Conservation (phyloP, 2,113 vertebrate species). For the Lophotis ruficrista region DNA sequence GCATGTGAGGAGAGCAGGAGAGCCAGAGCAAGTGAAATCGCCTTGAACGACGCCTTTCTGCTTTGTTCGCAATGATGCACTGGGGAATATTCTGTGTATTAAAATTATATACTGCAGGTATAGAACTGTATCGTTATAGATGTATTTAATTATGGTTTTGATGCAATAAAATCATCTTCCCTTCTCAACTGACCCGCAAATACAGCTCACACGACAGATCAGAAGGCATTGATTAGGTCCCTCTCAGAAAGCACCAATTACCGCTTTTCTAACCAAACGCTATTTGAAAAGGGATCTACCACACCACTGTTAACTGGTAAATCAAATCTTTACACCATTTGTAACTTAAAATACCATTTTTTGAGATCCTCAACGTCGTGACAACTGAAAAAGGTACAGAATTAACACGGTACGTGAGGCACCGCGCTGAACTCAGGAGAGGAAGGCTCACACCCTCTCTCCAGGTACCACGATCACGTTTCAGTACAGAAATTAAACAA, state of each 20-base stretch:
- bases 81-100: neutral
- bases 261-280: neutral
- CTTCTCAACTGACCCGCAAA: neutral
- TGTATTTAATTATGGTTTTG: neutral
- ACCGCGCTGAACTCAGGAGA: neutral
- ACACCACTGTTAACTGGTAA: neutral
- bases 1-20: neutral
- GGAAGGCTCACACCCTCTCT: neutral
- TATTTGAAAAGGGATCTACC: neutral
- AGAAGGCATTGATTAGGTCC: neutral
- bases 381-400: neutral
- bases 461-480: rapidly evolving
- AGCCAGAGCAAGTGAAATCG: neutral
- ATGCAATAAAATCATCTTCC: neutral
- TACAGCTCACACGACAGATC: rapidly evolving
- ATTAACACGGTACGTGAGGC: neutral
- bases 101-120: neutral
- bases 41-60: neutral
- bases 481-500: neutral
- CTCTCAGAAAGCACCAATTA: neutral
- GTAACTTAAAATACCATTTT: neutral
- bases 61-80: neutral
- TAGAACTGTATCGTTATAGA: neutral
- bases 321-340: neutral
- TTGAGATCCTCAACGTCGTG: neutral